Evolutionary conservation across 2,888 invertebrate genomes (phyloP).

Genomic region (Drosophila helvetica): DNA sequence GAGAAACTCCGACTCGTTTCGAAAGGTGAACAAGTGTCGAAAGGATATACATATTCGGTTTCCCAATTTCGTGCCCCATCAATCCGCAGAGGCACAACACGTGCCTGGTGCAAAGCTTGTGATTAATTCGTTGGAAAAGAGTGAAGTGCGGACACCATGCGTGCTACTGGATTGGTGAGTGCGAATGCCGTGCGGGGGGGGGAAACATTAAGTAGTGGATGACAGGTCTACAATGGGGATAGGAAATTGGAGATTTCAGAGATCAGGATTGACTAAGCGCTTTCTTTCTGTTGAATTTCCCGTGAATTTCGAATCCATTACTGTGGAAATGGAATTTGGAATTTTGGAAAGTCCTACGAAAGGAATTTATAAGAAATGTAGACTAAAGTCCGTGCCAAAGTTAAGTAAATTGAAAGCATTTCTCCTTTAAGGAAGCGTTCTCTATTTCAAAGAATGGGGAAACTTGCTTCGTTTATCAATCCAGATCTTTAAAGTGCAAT

Average conservation of each 20-base stretch:
- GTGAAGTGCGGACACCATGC: conserved; percentile 26
- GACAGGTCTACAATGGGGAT: no score
- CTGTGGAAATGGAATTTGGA: neutral
- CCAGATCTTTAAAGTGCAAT: no score
- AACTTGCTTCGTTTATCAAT: no score
- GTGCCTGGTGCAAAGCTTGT: conserved; percentile 33
- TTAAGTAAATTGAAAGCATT: no score
- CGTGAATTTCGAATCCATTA: neutral
- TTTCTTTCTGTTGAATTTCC: neutral
- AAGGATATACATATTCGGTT: conserved; percentile 37
- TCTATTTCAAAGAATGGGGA: no score
- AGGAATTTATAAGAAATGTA: no score
- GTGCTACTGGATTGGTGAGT: conserved; percentile 32
- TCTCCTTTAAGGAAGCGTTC: no score
- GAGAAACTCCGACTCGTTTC: conserved; percentile 21
- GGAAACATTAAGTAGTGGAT: no score
- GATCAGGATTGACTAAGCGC: no score
- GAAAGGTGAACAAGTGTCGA: conserved; percentile 19
- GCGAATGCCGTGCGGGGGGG: no score
- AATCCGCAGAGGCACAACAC: conserved; percentile 18
- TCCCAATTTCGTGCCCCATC: neutral
- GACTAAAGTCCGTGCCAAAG: no score
- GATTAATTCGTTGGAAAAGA: conserved; percentile 27
- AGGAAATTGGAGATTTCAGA: neutral
- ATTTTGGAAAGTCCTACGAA: no score